Base-by-base conservation (phyloP, 2,113 vertebrate species). In the Phasianus colchicus region DNA sequence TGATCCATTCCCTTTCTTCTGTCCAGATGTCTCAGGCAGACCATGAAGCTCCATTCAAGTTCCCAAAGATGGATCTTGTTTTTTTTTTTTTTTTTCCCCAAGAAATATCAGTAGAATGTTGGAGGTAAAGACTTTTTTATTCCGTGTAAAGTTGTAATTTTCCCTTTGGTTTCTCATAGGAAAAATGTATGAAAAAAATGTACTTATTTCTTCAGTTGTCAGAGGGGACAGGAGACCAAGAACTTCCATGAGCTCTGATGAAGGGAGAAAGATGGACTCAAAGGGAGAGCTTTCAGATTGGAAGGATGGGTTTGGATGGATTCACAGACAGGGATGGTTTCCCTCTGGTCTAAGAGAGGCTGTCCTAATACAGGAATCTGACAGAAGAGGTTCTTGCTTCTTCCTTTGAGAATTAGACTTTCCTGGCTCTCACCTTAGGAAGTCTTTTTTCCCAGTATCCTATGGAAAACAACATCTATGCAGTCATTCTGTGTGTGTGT, bases 401-500 rank as follows among this genome's bases (percentile, higher is more conserved):
- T 88, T 57, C 67, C 75, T 90, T 1, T 73, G 69, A 58, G 72
- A 80, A 14, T 40, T 42, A 86, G 81, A 88, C 48, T 90, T 96
- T 90, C 80, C 92, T 93, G 95, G 91, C 94, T 94, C 91, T 88
- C 60, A 34, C 69, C n/a, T 83, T 76, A 22, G 63, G 54, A 73
- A 76, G 86, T 20, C 74, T 84, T 85, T 50, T 87, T 48, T 75
- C 24, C 57, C 66, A 24, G 48, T 25, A 66, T 63, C 69, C 92
- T 66, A 15, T 73, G 92, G 88, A 93, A 93, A 89, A 80, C 17
- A 32, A 76, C 42, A 32, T 25, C 75, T 58, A 8, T 50, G 78
- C 38, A 36, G 65, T 63, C 78, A 78, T 72, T 78, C 48, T 27
- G 30, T 8, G 8, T 83, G 76, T 65, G 8, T 83, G 76, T 65